Evolutionary conservation across 2,888 invertebrate genomes (phyloP).

Genomic region (Cantharis flavilabris): DNA sequence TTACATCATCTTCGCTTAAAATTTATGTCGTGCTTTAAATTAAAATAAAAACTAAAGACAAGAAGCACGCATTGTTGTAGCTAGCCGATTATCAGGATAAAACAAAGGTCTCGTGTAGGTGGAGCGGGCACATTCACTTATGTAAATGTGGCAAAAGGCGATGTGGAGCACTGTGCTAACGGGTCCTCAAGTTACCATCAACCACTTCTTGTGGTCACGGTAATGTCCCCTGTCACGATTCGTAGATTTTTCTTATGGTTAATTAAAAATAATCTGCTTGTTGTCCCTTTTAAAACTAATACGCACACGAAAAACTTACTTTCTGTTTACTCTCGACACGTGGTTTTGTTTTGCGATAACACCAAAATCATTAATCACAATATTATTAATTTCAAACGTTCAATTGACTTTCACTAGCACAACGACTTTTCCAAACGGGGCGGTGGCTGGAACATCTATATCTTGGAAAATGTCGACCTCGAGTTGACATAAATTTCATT

Average conservation of each 20-base stretch:
- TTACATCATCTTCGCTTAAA: neutral
- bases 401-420: neutral
- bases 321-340: neutral
- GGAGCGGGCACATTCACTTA: slow-evolving; percentile 30
- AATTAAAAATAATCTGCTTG: slow-evolving; percentile 5
- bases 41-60: slow-evolving; percentile 13
- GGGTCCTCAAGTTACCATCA: slow-evolving; percentile 20
- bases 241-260: neutral
- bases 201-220: slow-evolving; percentile 22
- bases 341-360: neutral
- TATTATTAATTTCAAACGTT: neutral
- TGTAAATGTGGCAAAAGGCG: slow-evolving; percentile 24
- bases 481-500: neutral
- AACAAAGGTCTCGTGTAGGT: slow-evolving; percentile 27
- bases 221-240: slow-evolving; percentile 15
- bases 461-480: neutral
- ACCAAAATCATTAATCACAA: neutral
- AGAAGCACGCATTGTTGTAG: slow-evolving; percentile 21
- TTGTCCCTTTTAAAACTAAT: neutral
- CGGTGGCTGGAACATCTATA: neutral
- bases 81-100: slow-evolving; percentile 21
- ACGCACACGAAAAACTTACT: neutral
- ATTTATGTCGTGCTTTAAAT: neutral
- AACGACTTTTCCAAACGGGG: neutral
- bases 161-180: slow-evolving; percentile 39